Evolutionary conservation across 1,140 invertebrate genomes (phyloP).

Genomic region (Ceratina calcarata): DNA sequence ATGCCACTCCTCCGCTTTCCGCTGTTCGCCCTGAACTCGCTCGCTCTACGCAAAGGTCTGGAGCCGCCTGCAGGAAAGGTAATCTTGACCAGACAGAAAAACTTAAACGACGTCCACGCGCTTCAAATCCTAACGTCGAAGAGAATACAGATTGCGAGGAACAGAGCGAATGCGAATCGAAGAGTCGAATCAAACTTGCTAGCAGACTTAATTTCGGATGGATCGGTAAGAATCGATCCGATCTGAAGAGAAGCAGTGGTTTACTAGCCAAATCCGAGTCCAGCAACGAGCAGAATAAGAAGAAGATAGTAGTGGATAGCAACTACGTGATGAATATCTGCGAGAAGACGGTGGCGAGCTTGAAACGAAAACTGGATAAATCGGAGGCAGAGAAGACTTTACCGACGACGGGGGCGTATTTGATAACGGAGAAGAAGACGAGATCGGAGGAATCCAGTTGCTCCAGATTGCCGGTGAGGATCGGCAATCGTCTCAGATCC

Average conservation of each 20-base stretch:
- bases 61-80: not conserved
- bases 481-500: constrained; percentile 34
- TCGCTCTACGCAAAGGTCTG: not conserved
- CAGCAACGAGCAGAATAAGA: not conserved
- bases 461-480: constrained; percentile 51
- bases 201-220: not conserved
- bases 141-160: not conserved
- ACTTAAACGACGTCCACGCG: not conserved
- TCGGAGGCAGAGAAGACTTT: not conserved
- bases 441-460: not conserved
- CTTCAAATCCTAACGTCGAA: too few relatives aligned
- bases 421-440: not conserved
- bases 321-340: not conserved
- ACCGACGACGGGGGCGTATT: not conserved
- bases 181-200: not conserved
- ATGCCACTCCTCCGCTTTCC: too few relatives aligned
- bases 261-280: not conserved
- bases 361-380: constrained; percentile 15
- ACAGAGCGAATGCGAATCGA: not conserved
- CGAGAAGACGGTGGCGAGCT: not conserved
- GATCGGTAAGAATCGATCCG: not conserved
- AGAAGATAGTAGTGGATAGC: not conserved
- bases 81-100: too few relatives aligned
- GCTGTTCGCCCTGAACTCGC: too few relatives aligned
- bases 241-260: not conserved